Conservation (phyloP, 2,888 invertebrate species). For the Acanthoscelides obtectus region DNA sequence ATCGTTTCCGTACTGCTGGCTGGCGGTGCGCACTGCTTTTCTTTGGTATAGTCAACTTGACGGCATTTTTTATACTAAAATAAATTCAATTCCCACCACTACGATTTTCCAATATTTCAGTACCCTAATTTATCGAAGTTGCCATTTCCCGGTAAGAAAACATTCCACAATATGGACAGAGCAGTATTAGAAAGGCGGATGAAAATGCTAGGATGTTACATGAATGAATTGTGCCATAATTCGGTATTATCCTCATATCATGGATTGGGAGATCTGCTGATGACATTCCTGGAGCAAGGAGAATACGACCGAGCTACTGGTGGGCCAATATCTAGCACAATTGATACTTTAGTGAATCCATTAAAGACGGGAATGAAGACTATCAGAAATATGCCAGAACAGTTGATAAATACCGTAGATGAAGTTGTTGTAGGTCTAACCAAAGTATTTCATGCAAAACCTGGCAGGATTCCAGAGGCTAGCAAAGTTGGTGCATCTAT, state of each 20-base stretch:
- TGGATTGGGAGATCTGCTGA: conserved; percentile 58
- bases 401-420: conserved; percentile 78
- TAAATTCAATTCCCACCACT: too few species aligned
- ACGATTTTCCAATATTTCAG: conserved; percentile 43
- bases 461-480: conserved; percentile 45
- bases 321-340: conserved; percentile 56
- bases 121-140: conserved; percentile 74
- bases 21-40: too few species aligned
- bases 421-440: conserved; percentile 78
- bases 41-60: too few species aligned
- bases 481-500: conserved; percentile 46
- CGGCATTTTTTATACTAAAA: too few species aligned
- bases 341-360: conserved; percentile 54
- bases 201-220: conserved; percentile 74
- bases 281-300: conserved; percentile 65
- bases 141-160: conserved; percentile 87
- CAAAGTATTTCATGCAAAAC: conserved; percentile 64
- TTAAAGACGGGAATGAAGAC: conserved; percentile 79
- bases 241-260: conserved; percentile 56
- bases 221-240: conserved; percentile 64
- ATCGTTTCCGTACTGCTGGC: too few species aligned
- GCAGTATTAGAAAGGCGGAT: conserved; percentile 80
- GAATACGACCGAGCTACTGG: conserved; percentile 63
- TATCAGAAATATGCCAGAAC: conserved; percentile 85
- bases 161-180: conserved; percentile 88